phyloP scores from a whole-genome alignment of 2,888 invertebrate genomes.

The Pammene aurita region DNA sequence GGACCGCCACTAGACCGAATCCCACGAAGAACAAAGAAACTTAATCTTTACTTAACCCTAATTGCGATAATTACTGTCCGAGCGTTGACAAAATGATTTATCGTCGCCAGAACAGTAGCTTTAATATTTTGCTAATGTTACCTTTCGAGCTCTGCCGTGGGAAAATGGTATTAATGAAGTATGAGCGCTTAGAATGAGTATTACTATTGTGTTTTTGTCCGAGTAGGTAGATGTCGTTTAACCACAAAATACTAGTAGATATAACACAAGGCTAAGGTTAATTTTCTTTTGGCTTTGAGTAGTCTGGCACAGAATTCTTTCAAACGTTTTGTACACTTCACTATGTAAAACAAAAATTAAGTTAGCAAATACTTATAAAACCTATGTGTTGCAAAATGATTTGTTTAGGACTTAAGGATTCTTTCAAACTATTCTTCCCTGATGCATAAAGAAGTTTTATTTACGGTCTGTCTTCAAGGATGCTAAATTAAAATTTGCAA shows the following conservation, averaged over 20 bases:
- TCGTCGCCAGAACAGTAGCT: slow-evolving; percentile 54
- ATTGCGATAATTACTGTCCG: slow-evolving; percentile 75
- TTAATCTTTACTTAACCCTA: slow-evolving; percentile 78
- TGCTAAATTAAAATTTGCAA: too few species aligned
- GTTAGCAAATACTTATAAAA: too few species aligned
- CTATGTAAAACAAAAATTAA: too few species aligned
- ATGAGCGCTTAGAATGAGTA: slow-evolving; percentile 22
- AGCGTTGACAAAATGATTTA: slow-evolving; percentile 75
- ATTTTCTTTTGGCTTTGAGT: too few species aligned
- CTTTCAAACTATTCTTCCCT: too few species aligned
- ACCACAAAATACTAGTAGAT: background rate
- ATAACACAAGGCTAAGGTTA: background rate
- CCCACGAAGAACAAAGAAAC: slow-evolving; percentile 68
- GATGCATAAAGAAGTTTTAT: too few species aligned
- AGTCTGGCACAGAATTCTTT: too few species aligned
- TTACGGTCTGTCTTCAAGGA: too few species aligned
- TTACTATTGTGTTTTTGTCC: slow-evolving; percentile 1
- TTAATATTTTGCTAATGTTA: slow-evolving; percentile 65
- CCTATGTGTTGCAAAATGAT: too few species aligned
- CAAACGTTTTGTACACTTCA: too few species aligned
- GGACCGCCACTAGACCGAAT: slow-evolving; percentile 37
- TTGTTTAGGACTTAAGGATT: too few species aligned
- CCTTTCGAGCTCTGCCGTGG: slow-evolving; percentile 57
- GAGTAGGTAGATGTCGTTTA: background rate
- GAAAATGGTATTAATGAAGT: slow-evolving; percentile 52